Evolutionary conservation across 2,888 invertebrate species (phyloP).

Genomic region (Tipula confusa): DNA sequence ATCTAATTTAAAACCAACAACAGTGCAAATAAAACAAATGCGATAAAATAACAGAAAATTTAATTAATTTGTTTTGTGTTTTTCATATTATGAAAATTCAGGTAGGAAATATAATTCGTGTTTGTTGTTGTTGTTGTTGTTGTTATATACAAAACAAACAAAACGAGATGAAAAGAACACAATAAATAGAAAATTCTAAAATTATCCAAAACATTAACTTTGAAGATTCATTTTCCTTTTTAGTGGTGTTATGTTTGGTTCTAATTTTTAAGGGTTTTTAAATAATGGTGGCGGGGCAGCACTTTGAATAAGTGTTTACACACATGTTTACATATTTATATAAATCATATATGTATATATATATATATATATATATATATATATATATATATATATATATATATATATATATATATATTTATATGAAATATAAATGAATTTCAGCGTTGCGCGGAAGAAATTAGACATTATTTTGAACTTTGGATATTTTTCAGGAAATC

Average conservation of each 20-base stretch:
- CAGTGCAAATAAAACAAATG: not conserved
- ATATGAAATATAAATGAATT: no score
- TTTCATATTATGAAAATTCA: not conserved
- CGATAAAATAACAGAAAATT: no score
- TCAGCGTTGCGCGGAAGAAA: no score
- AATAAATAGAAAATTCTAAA: not conserved
- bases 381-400: no score
- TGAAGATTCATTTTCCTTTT: not conserved
- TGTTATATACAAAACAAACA: not conserved
- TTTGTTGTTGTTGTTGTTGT: not conserved
- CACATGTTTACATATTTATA: no score
- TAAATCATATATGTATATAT: no score
- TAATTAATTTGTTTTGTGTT: not conserved
- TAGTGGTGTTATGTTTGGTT: not conserved
- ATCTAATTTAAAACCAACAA: not conserved
- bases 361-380: no score
- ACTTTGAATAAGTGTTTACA: no score
- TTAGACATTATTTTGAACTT: no score
- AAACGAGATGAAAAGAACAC: not conserved
- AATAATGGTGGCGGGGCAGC: no score
- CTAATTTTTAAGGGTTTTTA: not conserved
- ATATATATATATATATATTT: no score
- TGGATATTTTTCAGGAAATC: no score
- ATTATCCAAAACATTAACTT: slow-evolving; percentile 12
- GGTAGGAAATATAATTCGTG: not conserved